Conservation (phyloP, 1,140 invertebrate genomes). For the Vanessa tameamea region DNA sequence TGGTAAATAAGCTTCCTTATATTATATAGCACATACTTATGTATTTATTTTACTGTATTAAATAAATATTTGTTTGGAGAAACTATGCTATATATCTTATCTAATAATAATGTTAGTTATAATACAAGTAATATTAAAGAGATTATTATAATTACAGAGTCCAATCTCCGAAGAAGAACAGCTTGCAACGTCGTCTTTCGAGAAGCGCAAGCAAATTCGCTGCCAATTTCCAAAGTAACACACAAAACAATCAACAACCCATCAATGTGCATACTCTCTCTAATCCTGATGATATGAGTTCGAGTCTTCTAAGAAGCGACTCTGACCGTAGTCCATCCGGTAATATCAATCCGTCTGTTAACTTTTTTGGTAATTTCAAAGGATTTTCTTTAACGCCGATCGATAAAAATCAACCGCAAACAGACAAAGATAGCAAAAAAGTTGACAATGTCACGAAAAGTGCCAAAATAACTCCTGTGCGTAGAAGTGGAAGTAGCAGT, state of each 20-base stretch:
- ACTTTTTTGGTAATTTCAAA: slow-evolving; percentile 92
- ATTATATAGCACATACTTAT: too few relatives aligned
- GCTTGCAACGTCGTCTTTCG: slow-evolving; percentile 69
- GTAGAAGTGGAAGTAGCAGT: slow-evolving; percentile 67
- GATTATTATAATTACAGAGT: slow-evolving; percentile 49
- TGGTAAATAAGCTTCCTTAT: too few relatives aligned
- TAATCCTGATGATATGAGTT: slow-evolving; percentile 84
- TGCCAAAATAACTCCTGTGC: slow-evolving; percentile 72
- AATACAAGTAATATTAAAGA: background rate
- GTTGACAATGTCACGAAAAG: slow-evolving; percentile 49
- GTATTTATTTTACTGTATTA: too few relatives aligned
- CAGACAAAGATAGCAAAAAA: slow-evolving; percentile 41
- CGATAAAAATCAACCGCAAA: slow-evolving; percentile 74
- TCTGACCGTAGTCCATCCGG: slow-evolving; percentile 79
- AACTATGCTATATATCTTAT: too few relatives aligned
- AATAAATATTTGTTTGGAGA: too few relatives aligned
- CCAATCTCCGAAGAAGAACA: slow-evolving; percentile 76
- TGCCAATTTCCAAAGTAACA: slow-evolving; percentile 66
- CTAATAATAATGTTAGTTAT: too few relatives aligned
- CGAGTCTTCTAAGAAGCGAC: slow-evolving; percentile 80
- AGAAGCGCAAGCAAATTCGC: slow-evolving; percentile 75
- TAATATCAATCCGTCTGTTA: slow-evolving; percentile 78
- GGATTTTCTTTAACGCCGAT: slow-evolving; percentile 89
- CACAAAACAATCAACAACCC: slow-evolving; percentile 72
- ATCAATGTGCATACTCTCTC: slow-evolving; percentile 78